phyloP scores from a whole-genome alignment of 2,797 vertebrate species.

The Acridotheres tristis region DNA sequence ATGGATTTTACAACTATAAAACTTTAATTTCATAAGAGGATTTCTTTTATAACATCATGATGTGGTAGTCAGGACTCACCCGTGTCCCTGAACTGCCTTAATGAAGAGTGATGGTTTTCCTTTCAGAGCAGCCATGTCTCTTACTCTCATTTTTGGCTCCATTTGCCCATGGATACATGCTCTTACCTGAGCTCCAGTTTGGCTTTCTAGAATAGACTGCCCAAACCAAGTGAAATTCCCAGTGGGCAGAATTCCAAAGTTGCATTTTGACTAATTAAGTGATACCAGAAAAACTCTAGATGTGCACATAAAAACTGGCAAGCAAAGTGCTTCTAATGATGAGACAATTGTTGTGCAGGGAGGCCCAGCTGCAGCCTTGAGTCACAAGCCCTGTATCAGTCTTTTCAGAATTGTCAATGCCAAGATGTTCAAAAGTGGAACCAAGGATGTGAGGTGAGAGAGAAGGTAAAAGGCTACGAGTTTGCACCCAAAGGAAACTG shows the following conservation, averaged over 20 bases:
- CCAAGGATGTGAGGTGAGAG: background rate
- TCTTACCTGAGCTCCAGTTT: conserved; percentile 17
- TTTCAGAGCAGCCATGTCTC: background rate
- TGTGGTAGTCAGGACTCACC: background rate
- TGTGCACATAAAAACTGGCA: conserved; percentile 60
- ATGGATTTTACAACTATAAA: background rate
- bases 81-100: background rate
- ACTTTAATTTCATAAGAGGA: background rate
- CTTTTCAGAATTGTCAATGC: conserved; percentile 4
- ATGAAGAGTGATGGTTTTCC: background rate
- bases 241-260: conserved; percentile 59
- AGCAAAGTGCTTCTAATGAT: conserved; percentile 48
- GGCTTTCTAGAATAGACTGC: conserved; percentile 5
- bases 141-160: background rate
- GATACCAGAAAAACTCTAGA: conserved; percentile 67
- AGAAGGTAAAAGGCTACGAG: background rate
- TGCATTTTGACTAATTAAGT: conserved; percentile 70
- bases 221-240: conserved; percentile 33
- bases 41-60: background rate
- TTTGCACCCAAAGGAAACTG: background rate
- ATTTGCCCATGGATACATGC: background rate
- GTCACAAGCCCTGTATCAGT: background rate
- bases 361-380: conserved; percentile 33
- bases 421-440: background rate
- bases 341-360: conserved; percentile 40